Evolutionary conservation across 2,113 vertebrate species (phyloP).

Genomic region (Riparia riparia): DNA sequence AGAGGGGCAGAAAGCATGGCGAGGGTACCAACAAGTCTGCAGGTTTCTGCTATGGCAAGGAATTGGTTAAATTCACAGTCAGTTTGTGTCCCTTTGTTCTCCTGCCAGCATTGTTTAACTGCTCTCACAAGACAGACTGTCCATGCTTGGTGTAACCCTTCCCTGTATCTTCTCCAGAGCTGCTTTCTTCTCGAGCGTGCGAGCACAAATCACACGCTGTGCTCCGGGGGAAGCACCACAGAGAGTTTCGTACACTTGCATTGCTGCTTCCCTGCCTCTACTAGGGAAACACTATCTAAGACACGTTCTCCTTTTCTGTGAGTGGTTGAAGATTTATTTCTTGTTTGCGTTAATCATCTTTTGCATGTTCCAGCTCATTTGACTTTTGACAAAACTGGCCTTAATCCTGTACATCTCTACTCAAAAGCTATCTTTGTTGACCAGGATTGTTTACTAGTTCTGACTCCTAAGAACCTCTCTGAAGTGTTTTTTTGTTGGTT

Average conservation of each 20-base stretch:
- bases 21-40: neutral
- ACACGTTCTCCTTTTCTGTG: neutral
- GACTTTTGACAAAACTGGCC: neutral
- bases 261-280: neutral
- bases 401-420: neutral
- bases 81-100: constrained; percentile 2
- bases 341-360: neutral
- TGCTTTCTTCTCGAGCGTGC: neutral
- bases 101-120: neutral
- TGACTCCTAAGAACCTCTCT: neutral
- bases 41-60: neutral
- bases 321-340: neutral
- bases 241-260: neutral
- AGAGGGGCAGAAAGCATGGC: neutral
- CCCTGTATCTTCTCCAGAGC: neutral
- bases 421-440: neutral
- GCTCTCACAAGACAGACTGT: neutral
- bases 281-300: neutral
- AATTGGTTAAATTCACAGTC: neutral
- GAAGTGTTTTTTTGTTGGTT: neutral
- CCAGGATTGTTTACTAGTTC: neutral
- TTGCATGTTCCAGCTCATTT: neutral
- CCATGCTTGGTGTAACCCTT: neutral
- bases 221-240: neutral
- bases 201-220: neutral